These are phyloP conservation scores for Vultur gryphus DNA, from an alignment of 2,797 vertebrate genomes.

Conservation along the genomic window DNA sequence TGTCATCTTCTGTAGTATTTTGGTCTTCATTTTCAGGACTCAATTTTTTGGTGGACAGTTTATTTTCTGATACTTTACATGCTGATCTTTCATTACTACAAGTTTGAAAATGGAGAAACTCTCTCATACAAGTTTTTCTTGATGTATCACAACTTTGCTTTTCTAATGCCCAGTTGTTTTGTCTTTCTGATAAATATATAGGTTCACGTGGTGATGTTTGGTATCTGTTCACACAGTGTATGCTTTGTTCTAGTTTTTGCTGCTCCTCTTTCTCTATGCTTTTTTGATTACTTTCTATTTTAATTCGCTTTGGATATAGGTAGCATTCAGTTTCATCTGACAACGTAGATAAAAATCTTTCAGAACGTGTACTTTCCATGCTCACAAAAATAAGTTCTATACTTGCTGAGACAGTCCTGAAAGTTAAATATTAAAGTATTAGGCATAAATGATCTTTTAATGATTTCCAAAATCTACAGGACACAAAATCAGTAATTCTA, in stretches of 20 bases:
- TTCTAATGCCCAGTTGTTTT: background rate
- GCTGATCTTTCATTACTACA: background rate
- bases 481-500: background rate
- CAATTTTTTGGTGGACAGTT: background rate
- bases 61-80: background rate
- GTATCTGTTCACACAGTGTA: background rate
- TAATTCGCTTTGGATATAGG: conserved; percentile 3
- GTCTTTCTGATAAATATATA: background rate
- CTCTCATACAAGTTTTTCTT: background rate
- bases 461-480: background rate
- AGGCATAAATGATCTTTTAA: background rate
- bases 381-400: background rate
- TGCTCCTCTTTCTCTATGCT: background rate
- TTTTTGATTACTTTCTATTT: background rate
- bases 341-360: background rate
- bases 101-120: background rate
- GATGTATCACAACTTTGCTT: background rate
- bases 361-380: conserved; percentile 15
- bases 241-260: background rate
- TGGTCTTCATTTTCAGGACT: background rate
- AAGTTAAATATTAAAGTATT: background rate
- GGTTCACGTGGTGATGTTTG: background rate
- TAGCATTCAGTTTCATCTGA: background rate
- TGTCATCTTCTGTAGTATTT: background rate
- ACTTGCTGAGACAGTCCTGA: background rate